Conservation (phyloP, 2,797 vertebrate species). For the Urosaurus nigricauda region DNA sequence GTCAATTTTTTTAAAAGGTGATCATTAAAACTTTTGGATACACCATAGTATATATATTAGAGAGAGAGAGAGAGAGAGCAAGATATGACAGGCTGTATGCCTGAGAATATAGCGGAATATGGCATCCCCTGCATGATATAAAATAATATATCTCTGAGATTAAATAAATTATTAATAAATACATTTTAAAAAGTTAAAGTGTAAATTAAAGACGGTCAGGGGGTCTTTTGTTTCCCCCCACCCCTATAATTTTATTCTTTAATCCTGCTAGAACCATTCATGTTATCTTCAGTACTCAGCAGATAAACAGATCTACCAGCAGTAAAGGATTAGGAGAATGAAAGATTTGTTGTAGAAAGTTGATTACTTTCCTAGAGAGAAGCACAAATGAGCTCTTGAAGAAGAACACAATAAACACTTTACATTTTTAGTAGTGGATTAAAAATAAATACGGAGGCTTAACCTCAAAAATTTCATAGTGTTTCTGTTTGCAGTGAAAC, state of each 20-base stretch:
- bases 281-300: background rate
- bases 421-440: constrained; percentile 9
- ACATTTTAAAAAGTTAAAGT: background rate
- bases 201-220: background rate
- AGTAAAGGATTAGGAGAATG: constrained; percentile 16
- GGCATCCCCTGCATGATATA: background rate
- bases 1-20: too few species aligned
- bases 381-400: background rate
- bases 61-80: too few species aligned
- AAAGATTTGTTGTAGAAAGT: constrained; percentile 4
- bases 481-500: too few species aligned
- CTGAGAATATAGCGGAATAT: background rate
- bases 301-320: constrained; percentile 28
- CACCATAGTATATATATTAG: too few species aligned
- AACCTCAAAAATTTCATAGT: background rate
- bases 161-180: background rate
- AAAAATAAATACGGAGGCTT: background rate
- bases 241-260: background rate
- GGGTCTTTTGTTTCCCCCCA: background rate
- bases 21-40: too few species aligned
- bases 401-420: constrained; percentile 5
- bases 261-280: constrained; percentile 19
- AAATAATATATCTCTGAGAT: background rate
- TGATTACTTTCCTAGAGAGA: constrained; percentile 31
- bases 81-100: background rate